Evolutionary conservation across 2,113 vertebrate genomes (phyloP).

Genomic region (Oreochromis spilurus): DNA sequence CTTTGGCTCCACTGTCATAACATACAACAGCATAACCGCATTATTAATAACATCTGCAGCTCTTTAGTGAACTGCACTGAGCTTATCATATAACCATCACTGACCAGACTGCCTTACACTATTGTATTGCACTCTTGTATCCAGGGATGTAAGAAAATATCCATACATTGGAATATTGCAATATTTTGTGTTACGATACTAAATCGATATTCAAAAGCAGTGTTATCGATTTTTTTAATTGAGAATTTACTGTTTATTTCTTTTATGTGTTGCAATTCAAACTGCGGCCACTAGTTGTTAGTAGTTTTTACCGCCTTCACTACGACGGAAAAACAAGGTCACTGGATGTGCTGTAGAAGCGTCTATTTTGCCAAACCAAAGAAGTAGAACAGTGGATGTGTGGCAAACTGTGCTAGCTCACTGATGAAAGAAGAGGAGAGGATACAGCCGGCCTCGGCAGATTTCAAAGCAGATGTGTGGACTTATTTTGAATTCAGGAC

Average conservation of each 20-base stretch:
- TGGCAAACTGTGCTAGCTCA: background rate
- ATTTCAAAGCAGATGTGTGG: background rate
- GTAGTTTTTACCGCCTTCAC: background rate
- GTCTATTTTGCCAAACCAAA: background rate
- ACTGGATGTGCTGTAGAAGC: accelerated
- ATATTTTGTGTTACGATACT: background rate
- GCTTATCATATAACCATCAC: background rate
- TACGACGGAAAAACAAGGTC: background rate
- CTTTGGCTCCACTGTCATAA: background rate
- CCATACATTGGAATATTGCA: background rate
- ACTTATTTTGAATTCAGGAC: background rate
- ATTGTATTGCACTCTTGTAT: background rate
- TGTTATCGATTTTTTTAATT: background rate
- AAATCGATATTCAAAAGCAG: background rate
- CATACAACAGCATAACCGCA: background rate
- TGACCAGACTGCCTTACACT: background rate
- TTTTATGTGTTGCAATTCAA: background rate
- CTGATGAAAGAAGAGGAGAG: background rate
- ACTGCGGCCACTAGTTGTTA: background rate
- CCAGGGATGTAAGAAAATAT: background rate
- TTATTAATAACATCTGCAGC: background rate
- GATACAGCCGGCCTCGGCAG: background rate
- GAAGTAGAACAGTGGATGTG: background rate
- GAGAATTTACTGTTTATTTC: background rate
- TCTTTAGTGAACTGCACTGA: background rate